Base-by-base conservation (phyloP, 2,888 invertebrate species). In the Xanthorhoe spadicearia region DNA sequence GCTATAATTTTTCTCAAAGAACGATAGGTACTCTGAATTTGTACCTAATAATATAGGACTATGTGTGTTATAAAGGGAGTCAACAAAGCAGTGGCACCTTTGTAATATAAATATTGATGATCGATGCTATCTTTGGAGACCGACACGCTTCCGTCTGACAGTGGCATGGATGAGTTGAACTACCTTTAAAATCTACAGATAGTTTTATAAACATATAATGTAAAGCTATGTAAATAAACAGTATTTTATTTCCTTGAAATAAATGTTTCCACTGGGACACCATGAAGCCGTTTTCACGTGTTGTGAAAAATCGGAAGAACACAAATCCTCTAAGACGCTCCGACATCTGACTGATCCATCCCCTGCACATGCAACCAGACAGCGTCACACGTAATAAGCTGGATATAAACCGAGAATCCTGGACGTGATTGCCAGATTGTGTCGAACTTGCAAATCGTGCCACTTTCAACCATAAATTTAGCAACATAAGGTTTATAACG, bases 321-420 rank as follows among this genome's bases (percentile, higher is more conserved):
- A 48, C 19, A 51, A 50, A 17, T 43, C 38, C 19, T 19, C 9
- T 19, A 58, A 51, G 50, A 51, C 55, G 50, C 19, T 54, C 23
- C 51, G 48, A 58, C 59, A 58, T 57, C 48, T 46, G 58, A 38
- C 49, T 32, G 50, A 59, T 59, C 61, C 49, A 54, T 61, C 61
- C n/a, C 53, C 53, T 53, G 63, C 59, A 63, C 61, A 61, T 49
- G 64, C 51, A 64, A 61, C 58, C 54, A 60, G 61, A 62, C 67
- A 58, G 54, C 65, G 60, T 71, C 64, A 69, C 71, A 74, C 72
- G 74, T 76, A 76, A 80, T 74, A 76, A 72, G 72, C 67, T 71
- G 71, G 74, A 75, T 76, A 73, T 77, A 77, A 77, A 73, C 72
- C 66, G 56, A 69, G 70, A 61, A 64, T 66, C 56, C 70, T 53